Evolutionary conservation across 1,140 invertebrate species (phyloP), one percentile per base, ranked within the genome.

Genomic region (Phocides pigmalion): DNA sequence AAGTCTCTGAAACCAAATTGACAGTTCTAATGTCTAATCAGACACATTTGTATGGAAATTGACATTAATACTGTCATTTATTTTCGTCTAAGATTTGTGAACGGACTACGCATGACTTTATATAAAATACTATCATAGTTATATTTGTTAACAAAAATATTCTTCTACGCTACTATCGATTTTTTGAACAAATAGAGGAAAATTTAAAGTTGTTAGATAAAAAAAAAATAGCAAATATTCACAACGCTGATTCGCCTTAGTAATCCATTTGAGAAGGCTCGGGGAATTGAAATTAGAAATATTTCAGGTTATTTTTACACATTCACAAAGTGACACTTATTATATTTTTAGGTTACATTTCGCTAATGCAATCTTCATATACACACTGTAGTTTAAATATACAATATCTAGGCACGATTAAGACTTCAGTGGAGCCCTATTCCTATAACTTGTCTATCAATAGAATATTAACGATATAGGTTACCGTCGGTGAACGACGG

Each of bases 101-200:
- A n/a, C n/a, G n/a, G n/a, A n/a, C n/a, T n/a, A n/a, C n/a, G n/a
- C 32, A 22, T 47, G 59, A 49, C 44, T 54, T 75, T 81, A 76
- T 70, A 70, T 76, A 64, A 73, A 70, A 70, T 73, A 76, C 63
- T 76, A 76, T 66, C 72, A 77, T 76, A 81, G 59, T 70, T 76
- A 72, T 72, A 85, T 84, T 84, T 87, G 75, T 87, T 87, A 82
- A 84, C 69, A 82, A 82, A 86, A 87, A 69, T 90, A 89, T 90
- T 90, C 88, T 90, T 90, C 86, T 89, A 90, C 76, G 81, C 80
- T 90, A 82, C 77, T 84, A 87, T 74, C 81, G 84, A 84, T 82
- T 84, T 42, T 84, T 82, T 80, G 68, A 87, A 81, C 68, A 76
- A 84, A 84, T 86, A 78, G 70, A 75, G 67, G 81, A 76, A 73